phyloP scores from a whole-genome alignment of 2,797 vertebrate genomes.

The Heteromormyrus szaboi region DNA sequence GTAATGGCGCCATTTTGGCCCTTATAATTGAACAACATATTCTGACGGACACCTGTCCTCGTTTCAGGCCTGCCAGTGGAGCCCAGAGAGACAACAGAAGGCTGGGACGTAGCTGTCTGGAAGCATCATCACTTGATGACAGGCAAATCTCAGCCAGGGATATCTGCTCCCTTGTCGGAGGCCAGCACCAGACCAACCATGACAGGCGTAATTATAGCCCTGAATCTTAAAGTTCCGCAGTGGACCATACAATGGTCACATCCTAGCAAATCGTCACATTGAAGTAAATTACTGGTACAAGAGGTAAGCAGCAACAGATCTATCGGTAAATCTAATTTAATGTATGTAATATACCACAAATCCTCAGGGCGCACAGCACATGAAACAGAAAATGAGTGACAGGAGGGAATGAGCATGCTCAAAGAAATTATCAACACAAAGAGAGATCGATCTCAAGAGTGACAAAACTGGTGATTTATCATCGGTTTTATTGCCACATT shows the following conservation, averaged over 20 bases:
- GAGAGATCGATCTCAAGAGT: neutral
- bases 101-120: conserved; percentile 34
- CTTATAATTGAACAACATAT: neutral
- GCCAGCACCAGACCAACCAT: neutral
- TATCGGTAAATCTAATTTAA: neutral
- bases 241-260: neutral
- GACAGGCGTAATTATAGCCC: neutral
- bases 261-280: neutral
- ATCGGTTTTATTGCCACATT: neutral
- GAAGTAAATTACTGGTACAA: neutral
- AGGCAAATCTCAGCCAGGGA: conserved; percentile 27
- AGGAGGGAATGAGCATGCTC: neutral
- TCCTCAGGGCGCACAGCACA: neutral
- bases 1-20: neutral
- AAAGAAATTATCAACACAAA: neutral
- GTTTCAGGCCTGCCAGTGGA: neutral
- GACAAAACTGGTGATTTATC: neutral
- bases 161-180: neutral
- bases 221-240: neutral
- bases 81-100: neutral
- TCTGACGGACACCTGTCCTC: neutral
- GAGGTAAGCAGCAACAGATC: neutral
- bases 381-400: neutral
- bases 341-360: neutral
- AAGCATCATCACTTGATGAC: conserved; percentile 42